Evolutionary conservation across 1,140 invertebrate species (phyloP), one percentile per base, ranked within the genome.

Genomic region (Proales similis): DNA sequence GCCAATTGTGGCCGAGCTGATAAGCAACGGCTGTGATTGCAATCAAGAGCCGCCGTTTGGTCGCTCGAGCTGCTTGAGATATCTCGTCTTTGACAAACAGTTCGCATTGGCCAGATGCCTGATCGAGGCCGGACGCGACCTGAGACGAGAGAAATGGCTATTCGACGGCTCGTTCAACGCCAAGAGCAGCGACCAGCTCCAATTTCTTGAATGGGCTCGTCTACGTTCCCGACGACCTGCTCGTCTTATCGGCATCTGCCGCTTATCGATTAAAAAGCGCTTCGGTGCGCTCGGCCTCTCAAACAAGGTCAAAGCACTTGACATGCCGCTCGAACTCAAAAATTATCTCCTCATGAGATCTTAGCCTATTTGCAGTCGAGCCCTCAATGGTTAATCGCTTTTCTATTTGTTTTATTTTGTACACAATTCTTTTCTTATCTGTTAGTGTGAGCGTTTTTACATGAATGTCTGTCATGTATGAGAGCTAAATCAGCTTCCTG

Each of bases 11-110:
- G 30, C 20, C 11, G 32, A 51, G 2, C 38, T 70, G 7, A 64
- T 71, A 4, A 64, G 60, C 46, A 64, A 57, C 20, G 70, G 70
- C 0, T 70, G 69, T 30, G 53, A 67, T 32, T 60, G 45, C 20
- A 70, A 69, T 46, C 22, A 36, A 57, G 45, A 57, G 17, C 39
- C 51, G 19, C 51, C 51, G 14, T 57, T 57, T 39, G 45, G 51
- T 24, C 45, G 39, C 45, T 57, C 36, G 11, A 42, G 36, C 4
- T 42, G 36, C 39, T 24, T 57, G 27, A 57, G 45, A 57, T 57
- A 42, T 24, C 14, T 57, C 19, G 32, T 57, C 12, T 42, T 57
- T 11, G 51, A 57, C 20, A 57, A 57, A 57, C 51, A 57, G 36
- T 57, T 42, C 20, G 27, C 6, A 7, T 42, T 42, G 4, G 51